Evolutionary conservation across 92 coral and sea anemone genomes (phyloP), one percentile per base, ranked within the genome.

Genomic region (Plumapathes pennacea): DNA sequence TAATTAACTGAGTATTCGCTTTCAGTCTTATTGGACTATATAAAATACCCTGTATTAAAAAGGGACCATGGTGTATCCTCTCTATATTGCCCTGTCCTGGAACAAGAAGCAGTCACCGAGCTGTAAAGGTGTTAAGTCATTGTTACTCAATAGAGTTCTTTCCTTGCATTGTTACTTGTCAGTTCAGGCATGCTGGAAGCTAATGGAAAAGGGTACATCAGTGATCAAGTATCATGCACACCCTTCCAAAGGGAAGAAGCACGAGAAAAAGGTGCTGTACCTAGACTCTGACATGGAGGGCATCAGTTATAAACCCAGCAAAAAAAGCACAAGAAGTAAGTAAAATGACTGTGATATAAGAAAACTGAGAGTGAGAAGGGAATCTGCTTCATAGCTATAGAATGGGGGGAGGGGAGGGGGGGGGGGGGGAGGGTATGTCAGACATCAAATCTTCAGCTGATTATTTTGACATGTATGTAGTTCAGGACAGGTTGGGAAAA

Each of bases 261-360:
- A 57, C 11, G 62, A 62, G 25, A 62, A 62, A 45, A 74, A 75
- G 48, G 75, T 62, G 0, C 75, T 82, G 46, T 14, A 60, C 25
- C 64, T 92, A 29, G 98, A 92, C 31, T 68, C 76, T 20, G 96
- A 88, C 43, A 67, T 72, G 57, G 57, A 45, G 11, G 90, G 87
- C 13, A 83, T 92, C 28, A 67, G 76, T 23, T 92, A 92, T 38
- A 65, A 72, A 9, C 98, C 98, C 0, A 80, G 96, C 4, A 84
- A 78, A 52, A 92, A 92, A 54, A 83, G 76, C 38, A 67, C 73
- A 32, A 62, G 84, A 58, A 85, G 92, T 85, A 77, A 38, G 92
- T 63, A 61, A 17, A 41, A 28, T 23, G 3, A 0, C n/a, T 21
- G 8, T n/a, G n/a, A n/a, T n/a, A n/a, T n/a, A n/a, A n/a, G n/a